Evolutionary conservation across 2,888 invertebrate genomes (phyloP), one percentile per base, ranked within the genome.

Genomic region (Cloeon dipterum): DNA sequence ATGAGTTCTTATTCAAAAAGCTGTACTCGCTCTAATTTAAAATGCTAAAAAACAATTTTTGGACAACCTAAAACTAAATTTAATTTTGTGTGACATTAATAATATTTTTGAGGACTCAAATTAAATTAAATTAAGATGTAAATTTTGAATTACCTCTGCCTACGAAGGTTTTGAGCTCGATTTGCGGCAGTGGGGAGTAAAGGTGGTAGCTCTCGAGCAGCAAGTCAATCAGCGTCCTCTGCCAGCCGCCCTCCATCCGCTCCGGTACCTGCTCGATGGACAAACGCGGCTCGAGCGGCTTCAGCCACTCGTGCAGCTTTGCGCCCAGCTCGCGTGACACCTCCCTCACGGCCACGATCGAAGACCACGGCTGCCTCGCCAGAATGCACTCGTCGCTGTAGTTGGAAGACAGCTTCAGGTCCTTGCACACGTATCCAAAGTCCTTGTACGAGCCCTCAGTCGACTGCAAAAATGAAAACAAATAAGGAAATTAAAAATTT

Each of bases 341-440:
- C 45, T 52, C 72, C 72, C 55, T 57, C 43, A 57, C 55, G 4
- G 66, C 55, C 1, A 70, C 57, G 2, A 74, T 53, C 1, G 65
- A 57, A 5, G 57, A 54, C 66, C 70, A 70, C 0, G 72, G 70
- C 46, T 74, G 73, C 29, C 56, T 59, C 3, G 70, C 56, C 63
- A 74, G 67, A 14, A 63, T 52, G 47, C 74, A 74, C n/a, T n/a
- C n/a, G 1, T 70, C 66, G 0, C 42, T 39, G 3, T 34, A 8
- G 1, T 41, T 43, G 32, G 29, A 14, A n/a, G 29, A n/a, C 7
- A 29, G 29, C 29, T 29, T 29, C 5, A 29, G 14, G 20, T 34
- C 5, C 3, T 5, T 4, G 8, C 29, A 29, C 5, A 29, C 5
- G 7, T n/a, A n/a, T n/a, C n/a, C n/a, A n/a, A n/a, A n/a, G n/a